Base-by-base conservation (phyloP, 2,113 vertebrate genomes). In the Peucedramus taeniatus region DNA sequence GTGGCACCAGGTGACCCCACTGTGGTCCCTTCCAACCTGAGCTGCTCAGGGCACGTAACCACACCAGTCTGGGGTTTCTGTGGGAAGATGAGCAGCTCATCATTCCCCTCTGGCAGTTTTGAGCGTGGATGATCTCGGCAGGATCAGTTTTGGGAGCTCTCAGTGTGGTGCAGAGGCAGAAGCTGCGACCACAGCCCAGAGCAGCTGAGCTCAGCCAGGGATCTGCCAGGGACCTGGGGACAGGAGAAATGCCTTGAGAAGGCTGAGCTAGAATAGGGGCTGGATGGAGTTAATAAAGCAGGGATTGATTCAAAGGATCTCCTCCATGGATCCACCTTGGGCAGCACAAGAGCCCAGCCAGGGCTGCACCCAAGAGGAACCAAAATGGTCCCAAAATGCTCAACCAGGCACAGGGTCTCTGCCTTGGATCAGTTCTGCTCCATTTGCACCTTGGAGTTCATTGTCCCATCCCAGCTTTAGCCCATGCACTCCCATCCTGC, bases 81-180 rank as follows among this genome's bases (percentile, higher is more conserved):
- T 9, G 47, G 27, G 69, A 66, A n/a, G 42, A 0, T 10, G 30
- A 3, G 20, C 47, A 54, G 57, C 12, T 2, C 10, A 10, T 23
- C 9, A 0, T 16, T 54, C 35, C 44, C 51, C 30, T 50, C 33
- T 31, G 51, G 18, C 16, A 15, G 14, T 30, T 79, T 65, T 30
- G 68, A 51, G 65, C 3, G 2, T 5, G 33, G n/a, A 4, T 14
- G 70, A 37, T 3, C 19, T 8, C 1, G 2, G 51, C 27, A 72
- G 47, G 26, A 22, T 54, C 35, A 39, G 6, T 8, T 51, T 3
- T 6, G 57, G 71, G 37, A 1, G 15, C 47, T 74, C 51, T 15
- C 1, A 1, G 64, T 6, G 26, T 82, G 39, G 14, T 1, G 1
- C 15, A 7, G n/a, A 2, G 12, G 28, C 54, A 70, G 65, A 61